Evolutionary conservation across 2,797 vertebrate species (phyloP), one percentile per base, ranked within the genome.

Genomic region (Anguilla megastoma): DNA sequence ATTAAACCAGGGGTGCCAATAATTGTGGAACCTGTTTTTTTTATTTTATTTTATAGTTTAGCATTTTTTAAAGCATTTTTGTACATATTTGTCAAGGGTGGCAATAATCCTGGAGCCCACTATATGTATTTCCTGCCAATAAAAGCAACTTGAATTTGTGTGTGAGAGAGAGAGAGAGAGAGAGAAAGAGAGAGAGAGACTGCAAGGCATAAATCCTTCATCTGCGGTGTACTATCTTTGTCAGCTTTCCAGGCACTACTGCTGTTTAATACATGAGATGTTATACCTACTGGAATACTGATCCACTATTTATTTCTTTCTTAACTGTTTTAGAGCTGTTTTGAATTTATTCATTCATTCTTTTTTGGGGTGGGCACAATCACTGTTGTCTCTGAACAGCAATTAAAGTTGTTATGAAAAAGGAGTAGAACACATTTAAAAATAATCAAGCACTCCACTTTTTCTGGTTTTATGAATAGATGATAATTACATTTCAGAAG

Each of bases 401-500:
- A 27, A 87, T 87, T 87, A 1, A 16, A 74, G 54, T 12, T 74
- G 33, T 74, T 33, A 10, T 33, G 30, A 74, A 12, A 12, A 63
- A 94, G 36, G 36, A 41, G 91, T 89, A 54, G 8, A 30, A 74
- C 2, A 91, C 86, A 56, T 56, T 56, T 94, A 93, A 93, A 93
- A 94, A 93, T 92, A 94, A 92, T 91, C 91, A 91, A 87, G 48
- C 90, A 92, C 89, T 90, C 90, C 5, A n/a, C 21, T 93, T 93
- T 90, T 91, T 88, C 69, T 86, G 88, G 91, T 92, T 88, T 95
- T 95, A 96, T 96, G 96, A 96, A 96, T 96, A 96, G 96, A 91
- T 88, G 1, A 94, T 96, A 96, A 97, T 97, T 97, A 96, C 93
- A 96, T 95, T 95, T 95, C 92, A 93, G 94, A 92, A 90, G 93